Base-by-base conservation (phyloP, 1,140 invertebrate genomes). In the Aricia agestis region DNA sequence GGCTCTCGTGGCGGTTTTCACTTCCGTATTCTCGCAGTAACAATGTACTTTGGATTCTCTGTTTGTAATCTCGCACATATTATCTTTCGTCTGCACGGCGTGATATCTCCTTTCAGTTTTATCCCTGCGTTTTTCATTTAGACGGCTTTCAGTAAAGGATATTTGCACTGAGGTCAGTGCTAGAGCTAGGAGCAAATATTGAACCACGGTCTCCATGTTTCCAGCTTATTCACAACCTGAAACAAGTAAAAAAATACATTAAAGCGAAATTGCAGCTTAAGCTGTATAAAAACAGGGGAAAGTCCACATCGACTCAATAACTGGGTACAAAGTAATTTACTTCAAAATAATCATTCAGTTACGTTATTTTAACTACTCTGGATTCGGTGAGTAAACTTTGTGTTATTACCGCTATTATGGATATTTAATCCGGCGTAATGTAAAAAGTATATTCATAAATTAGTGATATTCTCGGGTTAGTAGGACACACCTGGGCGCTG, bases 31-130 rank as follows among this genome's bases (percentile, higher is more conserved):
- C 75, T 91, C 87, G 72, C 91, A 92, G 70, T 92, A 92, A 75
- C 91, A 92, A 72, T 92, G 91, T 17, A 92, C 88, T 84, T 90
- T 90, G 0, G 87, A 88, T 71, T 91, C 86, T 74, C 90, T 83
- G 72, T 92, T 84, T 41, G 86, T 80, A 71, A 87, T 91, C 76
- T 92, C 87, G 78, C 91, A 92, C 76, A 92, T 87, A 74, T 92
- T 92, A 73, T 89, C 86, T 78, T 86, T 88, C 67, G 78, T 76
- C 75, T 85, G 83, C 31, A 78, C 78, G 45, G 78, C 74, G 68
- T 89, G 83, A 75, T 84, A 81, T 77, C 85, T 83, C 69, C 88
- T 85, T 76, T 89, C 87, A 71, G 81, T 89, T 88, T 90, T 90
- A 79, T 90, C 86, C 72, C 88, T 84, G 66, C 88, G 88, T 84